A percentile compares a stretch with the other conserved stretches of the same genome.
Evolutionary conservation across 2,113 vertebrate species (phyloP).

Genomic region (Fregata magnificens): DNA sequence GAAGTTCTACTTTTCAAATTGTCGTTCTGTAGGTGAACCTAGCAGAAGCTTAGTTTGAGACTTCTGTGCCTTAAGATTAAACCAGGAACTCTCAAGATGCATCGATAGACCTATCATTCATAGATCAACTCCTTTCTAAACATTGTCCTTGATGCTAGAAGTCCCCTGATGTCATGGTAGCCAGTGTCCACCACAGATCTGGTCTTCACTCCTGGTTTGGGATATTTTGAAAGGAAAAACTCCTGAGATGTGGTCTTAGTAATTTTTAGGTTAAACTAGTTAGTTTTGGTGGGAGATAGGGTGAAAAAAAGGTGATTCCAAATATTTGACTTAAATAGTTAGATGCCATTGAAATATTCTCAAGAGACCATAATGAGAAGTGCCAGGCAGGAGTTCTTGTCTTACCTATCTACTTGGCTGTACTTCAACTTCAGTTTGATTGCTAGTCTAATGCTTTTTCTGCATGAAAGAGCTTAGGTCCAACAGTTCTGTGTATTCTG

Average conservation of each 20-base stretch:
- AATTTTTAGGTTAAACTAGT: background rate
- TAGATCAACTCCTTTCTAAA: background rate
- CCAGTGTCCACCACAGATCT: background rate
- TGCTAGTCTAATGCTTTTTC: background rate
- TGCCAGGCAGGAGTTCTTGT: background rate
- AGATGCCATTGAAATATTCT: background rate
- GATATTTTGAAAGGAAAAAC: background rate
- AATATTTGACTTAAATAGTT: background rate
- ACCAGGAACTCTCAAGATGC: background rate
- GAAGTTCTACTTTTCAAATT: background rate
- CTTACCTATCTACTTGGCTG: background rate
- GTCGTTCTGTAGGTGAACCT: background rate
- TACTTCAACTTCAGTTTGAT: background rate
- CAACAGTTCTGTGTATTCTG: background rate
- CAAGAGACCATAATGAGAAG: background rate
- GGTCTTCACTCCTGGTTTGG: background rate
- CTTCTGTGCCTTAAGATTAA: background rate
- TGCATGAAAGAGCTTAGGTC: background rate
- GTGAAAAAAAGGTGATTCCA: background rate
- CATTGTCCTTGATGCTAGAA: background rate
- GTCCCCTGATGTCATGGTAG: background rate
- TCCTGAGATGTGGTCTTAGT: background rate
- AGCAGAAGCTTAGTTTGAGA: background rate
- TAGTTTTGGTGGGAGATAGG: background rate
- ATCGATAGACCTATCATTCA: background rate